Evolutionary conservation across 2,797 vertebrate genomes (phyloP).

Genomic region (Zalophus californianus): DNA sequence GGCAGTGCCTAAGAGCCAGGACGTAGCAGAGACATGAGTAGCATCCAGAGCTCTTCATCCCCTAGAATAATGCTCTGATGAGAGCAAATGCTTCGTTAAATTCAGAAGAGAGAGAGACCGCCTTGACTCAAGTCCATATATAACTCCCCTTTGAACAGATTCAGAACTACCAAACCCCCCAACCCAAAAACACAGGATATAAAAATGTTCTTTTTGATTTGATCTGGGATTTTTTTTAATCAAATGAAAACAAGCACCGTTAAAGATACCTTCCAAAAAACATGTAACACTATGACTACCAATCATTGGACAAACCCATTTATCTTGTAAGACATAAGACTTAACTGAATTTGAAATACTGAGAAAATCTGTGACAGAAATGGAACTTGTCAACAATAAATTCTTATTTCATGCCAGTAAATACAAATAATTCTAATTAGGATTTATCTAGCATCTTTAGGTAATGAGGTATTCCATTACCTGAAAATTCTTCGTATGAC

Average conservation of each 20-base stretch:
- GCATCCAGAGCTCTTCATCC: neutral
- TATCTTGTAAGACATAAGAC: neutral
- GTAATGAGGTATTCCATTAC: neutral
- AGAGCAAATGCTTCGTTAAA: neutral
- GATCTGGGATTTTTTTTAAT: neutral
- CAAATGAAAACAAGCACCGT: neutral
- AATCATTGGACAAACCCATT: neutral
- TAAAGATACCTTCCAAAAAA: neutral
- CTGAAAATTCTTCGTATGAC: neutral
- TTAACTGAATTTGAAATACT: neutral
- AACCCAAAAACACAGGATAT: neutral
- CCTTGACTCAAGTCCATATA: neutral
- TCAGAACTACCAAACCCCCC: neutral
- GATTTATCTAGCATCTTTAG: neutral
- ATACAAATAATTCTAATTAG: neutral
- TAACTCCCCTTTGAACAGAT: neutral
- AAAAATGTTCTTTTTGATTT: neutral
- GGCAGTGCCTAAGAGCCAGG: neutral
- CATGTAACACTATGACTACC: neutral
- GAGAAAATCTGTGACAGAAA: slow-evolving; percentile 6
- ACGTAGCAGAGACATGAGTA: neutral
- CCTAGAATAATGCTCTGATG: neutral
- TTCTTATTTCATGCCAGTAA: neutral
- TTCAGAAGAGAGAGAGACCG: neutral
- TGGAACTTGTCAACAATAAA: slow-evolving; percentile 13